These are phyloP conservation scores for Trichacis sp. DNA, from an alignment of 2,888 invertebrate genomes.

Conservation along the genomic window DNA sequence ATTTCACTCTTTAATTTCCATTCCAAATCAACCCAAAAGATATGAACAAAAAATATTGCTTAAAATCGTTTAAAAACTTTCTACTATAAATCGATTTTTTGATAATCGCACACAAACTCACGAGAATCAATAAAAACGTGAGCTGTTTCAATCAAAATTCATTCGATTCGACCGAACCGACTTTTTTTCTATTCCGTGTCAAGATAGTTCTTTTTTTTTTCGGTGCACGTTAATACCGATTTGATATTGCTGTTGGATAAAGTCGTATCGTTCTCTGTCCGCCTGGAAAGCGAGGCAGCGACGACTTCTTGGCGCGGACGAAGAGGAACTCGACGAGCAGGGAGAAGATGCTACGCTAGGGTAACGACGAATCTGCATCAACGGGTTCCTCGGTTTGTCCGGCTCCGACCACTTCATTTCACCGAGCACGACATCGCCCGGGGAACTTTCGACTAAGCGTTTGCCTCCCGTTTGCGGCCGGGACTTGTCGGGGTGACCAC, in stretches of 20 bases:
- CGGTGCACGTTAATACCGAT: conserved; percentile 44
- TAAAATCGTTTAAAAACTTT: no score
- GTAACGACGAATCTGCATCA: conserved; percentile 48
- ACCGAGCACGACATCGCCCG: neutral
- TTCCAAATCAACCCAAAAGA: no score
- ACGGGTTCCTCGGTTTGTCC: conserved; percentile 49
- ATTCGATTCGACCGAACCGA: no score
- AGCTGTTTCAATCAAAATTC: no score
- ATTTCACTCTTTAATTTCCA: no score
- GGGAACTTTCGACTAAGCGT: neutral
- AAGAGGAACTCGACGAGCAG: conserved; percentile 8
- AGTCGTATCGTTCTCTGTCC: conserved; percentile 39
- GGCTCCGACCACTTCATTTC: conserved; percentile 56
- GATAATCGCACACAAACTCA: no score
- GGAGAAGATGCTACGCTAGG: conserved; percentile 16
- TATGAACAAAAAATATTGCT: no score
- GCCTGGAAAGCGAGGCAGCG: conserved; percentile 39
- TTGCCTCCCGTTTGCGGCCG: neutral
- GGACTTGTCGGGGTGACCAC: conserved; percentile 51
- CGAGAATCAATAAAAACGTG: no score
- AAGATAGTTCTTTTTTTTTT: conserved; percentile 5
- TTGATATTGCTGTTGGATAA: conserved; percentile 52
- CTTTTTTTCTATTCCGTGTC: no score
- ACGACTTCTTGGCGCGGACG: conserved; percentile 38
- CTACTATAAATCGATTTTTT: no score